A percentile compares a stretch with the other conserved stretches of the same genome.
These are phyloP conservation scores for Dissostichus mawsoni DNA, from an alignment of 2,113 vertebrate genomes.

Conservation along the genomic window DNA sequence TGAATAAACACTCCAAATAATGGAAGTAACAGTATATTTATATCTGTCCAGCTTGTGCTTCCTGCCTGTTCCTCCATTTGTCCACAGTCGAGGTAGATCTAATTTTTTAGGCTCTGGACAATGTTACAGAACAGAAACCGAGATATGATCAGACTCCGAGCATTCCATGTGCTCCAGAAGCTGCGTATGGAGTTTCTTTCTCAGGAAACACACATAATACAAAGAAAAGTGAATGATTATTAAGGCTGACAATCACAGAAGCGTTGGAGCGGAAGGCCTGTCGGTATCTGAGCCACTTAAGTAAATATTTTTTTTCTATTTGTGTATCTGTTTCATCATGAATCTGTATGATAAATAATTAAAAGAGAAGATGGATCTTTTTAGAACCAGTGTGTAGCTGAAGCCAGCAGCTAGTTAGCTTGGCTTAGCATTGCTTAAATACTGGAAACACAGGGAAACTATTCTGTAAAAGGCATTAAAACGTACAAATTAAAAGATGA, in stretches of 20 bases:
- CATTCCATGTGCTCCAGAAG: neutral
- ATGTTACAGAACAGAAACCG: neutral
- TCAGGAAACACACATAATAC: neutral
- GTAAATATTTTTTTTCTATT: neutral
- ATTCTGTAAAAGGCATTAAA: neutral
- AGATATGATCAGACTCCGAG: conserved; percentile 6
- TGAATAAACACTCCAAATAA: neutral
- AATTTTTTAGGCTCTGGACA: neutral
- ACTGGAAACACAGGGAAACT: neutral
- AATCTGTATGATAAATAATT: neutral
- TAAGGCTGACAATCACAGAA: conserved; percentile 16
- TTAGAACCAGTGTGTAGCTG: no score
- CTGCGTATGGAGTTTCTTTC: neutral
- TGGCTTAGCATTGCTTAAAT: neutral
- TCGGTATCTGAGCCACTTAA: neutral
- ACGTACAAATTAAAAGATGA: neutral
- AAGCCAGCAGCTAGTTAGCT: neutral
- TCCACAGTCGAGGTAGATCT: neutral
- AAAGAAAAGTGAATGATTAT: neutral
- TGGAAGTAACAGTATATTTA: neutral
- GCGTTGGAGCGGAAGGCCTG: neutral
- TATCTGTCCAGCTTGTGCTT: neutral
- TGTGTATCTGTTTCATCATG: neutral
- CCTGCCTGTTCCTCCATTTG: neutral
- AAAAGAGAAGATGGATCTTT: neutral